Base-by-base conservation (phyloP, 2,888 invertebrate species). In the Oxytorus armatus region DNA sequence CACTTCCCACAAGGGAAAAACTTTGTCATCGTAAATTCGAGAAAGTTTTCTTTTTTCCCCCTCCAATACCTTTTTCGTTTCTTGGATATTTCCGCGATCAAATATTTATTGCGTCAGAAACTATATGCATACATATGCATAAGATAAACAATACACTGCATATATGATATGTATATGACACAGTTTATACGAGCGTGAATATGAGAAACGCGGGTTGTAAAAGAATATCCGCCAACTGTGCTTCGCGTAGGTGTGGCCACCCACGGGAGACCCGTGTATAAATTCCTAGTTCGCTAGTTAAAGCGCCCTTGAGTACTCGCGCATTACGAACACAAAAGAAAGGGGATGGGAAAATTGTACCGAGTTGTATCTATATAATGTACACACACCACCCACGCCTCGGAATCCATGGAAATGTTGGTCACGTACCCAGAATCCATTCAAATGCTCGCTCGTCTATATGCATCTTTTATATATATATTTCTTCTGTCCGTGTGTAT, bases 391-490 rank as follows among this genome's bases (percentile, higher is more conserved):
- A 5, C 77, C 68, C 63, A 74, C 79, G 66, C 63, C 49, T 49
- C 29, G 44, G 53, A 59, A 61, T 55, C 63, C 57, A 33, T 55
- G 21, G 33, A 53, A 55, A 44, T 72, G 57, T 77, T 61, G 77
- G 74, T 77, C 81, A 51, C 78, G 53, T 84, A 81, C 70, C 65
- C 55, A 70, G 82, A 84, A 84, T 82, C 83, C 84, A 81, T 82
- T 87, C 79, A 82, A 79, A 81, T 83, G 76, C n/a, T n/a, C n/a
- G n/a, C n/a, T n/a, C n/a, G n/a, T n/a, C n/a, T n/a, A 86, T 82
- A 78, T 49, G 65, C 59, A 25, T 49, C 49, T 16, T 59, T 36
- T 23, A 53, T 51, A 16, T 63, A 70, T 33, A 53, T 66, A 51
- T 5, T n/a, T n/a, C n/a, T n/a, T n/a, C n/a, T n/a, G n/a, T n/a